These are phyloP conservation scores for Cepaea nemoralis DNA, from an alignment of 1,140 invertebrate genomes.

Conservation along the genomic window DNA sequence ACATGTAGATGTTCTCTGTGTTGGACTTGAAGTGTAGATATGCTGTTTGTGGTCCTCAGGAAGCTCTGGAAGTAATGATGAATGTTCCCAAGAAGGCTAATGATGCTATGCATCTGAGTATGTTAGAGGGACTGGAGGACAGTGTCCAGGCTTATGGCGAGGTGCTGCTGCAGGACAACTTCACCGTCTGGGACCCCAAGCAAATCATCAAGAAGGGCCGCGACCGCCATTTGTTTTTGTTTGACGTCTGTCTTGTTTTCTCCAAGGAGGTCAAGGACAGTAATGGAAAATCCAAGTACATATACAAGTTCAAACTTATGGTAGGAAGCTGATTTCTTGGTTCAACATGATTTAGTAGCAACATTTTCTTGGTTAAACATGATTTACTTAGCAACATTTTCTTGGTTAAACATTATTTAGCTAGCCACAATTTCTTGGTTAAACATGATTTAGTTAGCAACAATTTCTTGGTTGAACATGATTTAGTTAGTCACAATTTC, in stretches of 20 bases:
- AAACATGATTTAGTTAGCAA: too few species aligned
- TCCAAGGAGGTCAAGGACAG: constrained; percentile 98
- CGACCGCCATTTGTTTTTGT: constrained; percentile 96
- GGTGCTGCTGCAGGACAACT: constrained; percentile 81
- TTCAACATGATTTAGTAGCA: too few species aligned
- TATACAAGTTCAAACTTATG: constrained; percentile 96
- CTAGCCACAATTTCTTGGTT: too few species aligned
- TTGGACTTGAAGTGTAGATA: too few species aligned
- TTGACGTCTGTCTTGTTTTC: constrained; percentile 95
- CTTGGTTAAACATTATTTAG: too few species aligned
- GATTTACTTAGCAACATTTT: too few species aligned
- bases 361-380: too few species aligned
- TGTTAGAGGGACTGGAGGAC: constrained; percentile 95
- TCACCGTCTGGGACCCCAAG: constrained; percentile 97
- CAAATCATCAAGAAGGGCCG: constrained; percentile 95
- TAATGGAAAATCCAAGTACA: constrained; percentile 90
- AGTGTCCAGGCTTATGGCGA: constrained; percentile 71
- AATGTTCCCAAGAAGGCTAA: constrained; percentile 99
- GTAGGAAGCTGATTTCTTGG: constrained; percentile 77
- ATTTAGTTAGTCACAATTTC: too few species aligned
- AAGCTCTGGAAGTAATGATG: constrained; percentile 92
- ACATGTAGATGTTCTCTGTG: too few species aligned
- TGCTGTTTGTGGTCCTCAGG: too few species aligned
- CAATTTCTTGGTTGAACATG: too few species aligned
- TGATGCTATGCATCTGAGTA: constrained; percentile 97